Base-by-base conservation (phyloP, 2,113 vertebrate genomes). In the Aleadryas rufinucha region DNA sequence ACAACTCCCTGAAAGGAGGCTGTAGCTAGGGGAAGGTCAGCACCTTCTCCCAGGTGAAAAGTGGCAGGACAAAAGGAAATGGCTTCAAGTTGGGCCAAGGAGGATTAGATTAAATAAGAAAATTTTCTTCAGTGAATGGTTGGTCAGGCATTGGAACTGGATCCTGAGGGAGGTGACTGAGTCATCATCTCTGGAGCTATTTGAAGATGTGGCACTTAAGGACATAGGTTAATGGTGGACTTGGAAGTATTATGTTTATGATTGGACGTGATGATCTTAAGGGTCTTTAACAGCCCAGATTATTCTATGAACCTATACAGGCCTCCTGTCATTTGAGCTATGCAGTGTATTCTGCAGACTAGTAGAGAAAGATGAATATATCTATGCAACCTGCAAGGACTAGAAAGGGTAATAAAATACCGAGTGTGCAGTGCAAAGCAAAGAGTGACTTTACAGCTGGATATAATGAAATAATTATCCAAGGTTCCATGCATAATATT, bases 1-100 rank as follows among this genome's bases (percentile, higher is more conserved):
- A 30, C 16, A 77, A 3, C 44, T 64, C 5, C 33, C 30, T 69
- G 54, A 65, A 28, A 47, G 41, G 12, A 59, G 16, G 8, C 2
- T 78, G 30, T 15, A 56, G 11, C 0, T 4, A 65, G 35, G 33
- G 41, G 28, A 28, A 27, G 1, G 11, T 26, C 1, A 0, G 16
- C 16, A 16, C 65, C 30, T n/a, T 88, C 5, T 87, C 8, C 9
- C 17, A 31, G 3, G 39, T 31, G 22, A 68, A 10, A 31, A 53
- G 44, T 1, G 70, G 50, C 39, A 63, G 18, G 41, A 64, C 1
- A 9, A 49, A 47, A 61, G 2, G 5, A 71, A 61, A 49, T 1
- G 2, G 6, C 23, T 47, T 66, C 37, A 63, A 26, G n/a, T 11
- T 17, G 7, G 0, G 0, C 6, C 35, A 45, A 11, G 16, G 4